A percentile compares a stretch with the other conserved stretches of the same genome.
Evolutionary conservation across 1,140 invertebrate genomes (phyloP).

Genomic region (Conus betulinus): DNA sequence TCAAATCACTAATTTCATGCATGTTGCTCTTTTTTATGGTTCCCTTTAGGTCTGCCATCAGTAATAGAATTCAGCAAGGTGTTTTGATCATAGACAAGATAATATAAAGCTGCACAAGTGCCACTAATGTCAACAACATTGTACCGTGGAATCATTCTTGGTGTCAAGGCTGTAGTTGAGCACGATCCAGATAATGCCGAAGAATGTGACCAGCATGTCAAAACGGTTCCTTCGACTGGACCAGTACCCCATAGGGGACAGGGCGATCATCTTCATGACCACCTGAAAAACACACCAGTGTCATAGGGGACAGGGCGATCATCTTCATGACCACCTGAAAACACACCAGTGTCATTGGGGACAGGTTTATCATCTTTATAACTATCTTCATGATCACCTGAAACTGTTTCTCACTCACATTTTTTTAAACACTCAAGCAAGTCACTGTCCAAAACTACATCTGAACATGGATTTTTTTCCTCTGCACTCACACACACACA

Average conservation of each 20-base stretch:
- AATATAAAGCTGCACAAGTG: background rate
- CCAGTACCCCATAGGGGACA: constrained; percentile 98
- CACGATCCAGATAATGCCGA: constrained; percentile 97
- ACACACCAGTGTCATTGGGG: background rate
- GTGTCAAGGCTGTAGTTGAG: constrained; percentile 84
- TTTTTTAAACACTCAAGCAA: no score
- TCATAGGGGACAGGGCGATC: constrained; percentile 95
- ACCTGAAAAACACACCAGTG: constrained; percentile 92
- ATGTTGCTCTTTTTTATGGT: no score
- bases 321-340: constrained; percentile 97
- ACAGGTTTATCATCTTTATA: no score
- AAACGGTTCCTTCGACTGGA: constrained; percentile 98
- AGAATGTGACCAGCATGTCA: constrained; percentile 96
- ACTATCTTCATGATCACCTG: no score
- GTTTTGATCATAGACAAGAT: no score
- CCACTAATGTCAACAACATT: background rate
- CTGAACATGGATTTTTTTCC: no score
- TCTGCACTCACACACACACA: no score
- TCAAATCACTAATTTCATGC: background rate
- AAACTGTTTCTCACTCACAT: no score
- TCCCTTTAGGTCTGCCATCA: no score
- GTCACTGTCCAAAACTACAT: no score
- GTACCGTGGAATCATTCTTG: constrained; percentile 7
- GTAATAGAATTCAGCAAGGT: no score
- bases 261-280: constrained; percentile 98